A percentile compares a stretch with the other conserved stretches of the same genome.
Evolutionary conservation across 2,797 vertebrate genomes (phyloP).

Genomic region (Poeciliopsis turneri): DNA sequence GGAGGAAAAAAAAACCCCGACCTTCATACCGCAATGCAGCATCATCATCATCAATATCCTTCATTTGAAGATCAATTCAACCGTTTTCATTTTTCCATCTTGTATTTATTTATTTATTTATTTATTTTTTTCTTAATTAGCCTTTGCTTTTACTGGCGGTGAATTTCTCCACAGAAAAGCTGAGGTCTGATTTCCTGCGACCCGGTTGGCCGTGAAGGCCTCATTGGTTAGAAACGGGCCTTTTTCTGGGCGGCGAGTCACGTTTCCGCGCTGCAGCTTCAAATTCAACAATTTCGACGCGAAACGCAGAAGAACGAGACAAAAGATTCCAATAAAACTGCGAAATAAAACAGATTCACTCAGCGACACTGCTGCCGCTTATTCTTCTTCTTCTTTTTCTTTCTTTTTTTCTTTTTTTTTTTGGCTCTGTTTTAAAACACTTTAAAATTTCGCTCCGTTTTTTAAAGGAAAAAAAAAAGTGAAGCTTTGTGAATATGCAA

Average conservation of each 20-base stretch:
- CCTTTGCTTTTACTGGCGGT: background rate
- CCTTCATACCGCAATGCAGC: constrained; percentile 83
- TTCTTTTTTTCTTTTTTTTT: background rate
- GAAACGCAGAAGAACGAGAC: constrained; percentile 5
- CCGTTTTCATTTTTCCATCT: background rate
- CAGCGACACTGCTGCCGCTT: background rate
- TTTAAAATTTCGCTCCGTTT: background rate
- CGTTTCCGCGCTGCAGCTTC: constrained; percentile 36
- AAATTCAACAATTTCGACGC: constrained; percentile 5
- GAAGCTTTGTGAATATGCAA: background rate
- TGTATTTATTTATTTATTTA: background rate
- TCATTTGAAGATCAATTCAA: constrained; percentile 34
- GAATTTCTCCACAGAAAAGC: constrained; percentile 9
- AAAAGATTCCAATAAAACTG: background rate
- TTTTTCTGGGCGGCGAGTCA: constrained; percentile 42
- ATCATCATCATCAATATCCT: constrained; percentile 35
- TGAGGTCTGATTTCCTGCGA: background rate
- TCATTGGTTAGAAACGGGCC: constrained; percentile 37
- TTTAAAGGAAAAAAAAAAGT: background rate
- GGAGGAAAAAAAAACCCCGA: constrained; percentile 27
- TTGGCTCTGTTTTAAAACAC: background rate
- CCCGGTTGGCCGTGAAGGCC: constrained; percentile 46
- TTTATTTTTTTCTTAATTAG: background rate
- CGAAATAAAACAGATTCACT: background rate
- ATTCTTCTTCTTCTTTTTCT: background rate